Percentiles rank a stretch among this genome's conserved stretches.
Evolutionary conservation across 2,113 vertebrate species (phyloP).

Genomic region (Amblyopsis rosae): DNA sequence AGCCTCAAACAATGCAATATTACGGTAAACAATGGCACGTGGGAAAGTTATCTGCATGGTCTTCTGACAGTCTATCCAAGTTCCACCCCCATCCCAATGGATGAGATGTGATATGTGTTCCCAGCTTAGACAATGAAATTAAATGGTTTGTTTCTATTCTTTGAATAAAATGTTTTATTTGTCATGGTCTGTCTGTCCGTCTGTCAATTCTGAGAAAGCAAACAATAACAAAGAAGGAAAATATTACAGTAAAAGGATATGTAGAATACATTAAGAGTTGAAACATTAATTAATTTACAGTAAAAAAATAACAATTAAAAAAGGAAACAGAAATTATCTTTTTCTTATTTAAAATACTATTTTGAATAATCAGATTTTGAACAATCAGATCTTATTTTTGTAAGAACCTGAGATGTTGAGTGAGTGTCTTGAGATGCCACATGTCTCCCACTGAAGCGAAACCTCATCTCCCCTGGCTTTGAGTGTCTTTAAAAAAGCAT

Average conservation of each 20-base stretch:
- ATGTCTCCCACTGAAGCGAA: conserved; percentile 24
- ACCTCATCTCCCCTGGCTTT: conserved; percentile 47
- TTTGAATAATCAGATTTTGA: neutral
- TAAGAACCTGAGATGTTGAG: conserved; percentile 35
- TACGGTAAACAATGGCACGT: conserved; percentile 58
- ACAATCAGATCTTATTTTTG: neutral
- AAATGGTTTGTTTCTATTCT: conserved; percentile 4
- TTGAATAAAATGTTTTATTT: too few relatives aligned
- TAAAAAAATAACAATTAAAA: too few relatives aligned
- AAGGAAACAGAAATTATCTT: too few relatives aligned
- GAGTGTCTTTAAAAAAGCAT: conserved; percentile 31
- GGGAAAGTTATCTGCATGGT: conserved; percentile 46
- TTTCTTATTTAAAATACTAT: neutral
- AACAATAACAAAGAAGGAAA: too few relatives aligned
- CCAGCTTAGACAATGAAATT: conserved; percentile 64
- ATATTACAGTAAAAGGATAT: too few relatives aligned
- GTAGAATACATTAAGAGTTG: too few relatives aligned
- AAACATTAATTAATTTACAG: too few relatives aligned
- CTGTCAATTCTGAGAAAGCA: too few relatives aligned
- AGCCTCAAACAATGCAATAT: conserved; percentile 59
- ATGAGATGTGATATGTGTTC: conserved; percentile 60
- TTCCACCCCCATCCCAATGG: conserved; percentile 20
- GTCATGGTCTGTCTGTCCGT: too few relatives aligned
- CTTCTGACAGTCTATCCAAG: conserved; percentile 39
- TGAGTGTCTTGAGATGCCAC: conserved; percentile 46